Base-by-base conservation (phyloP, 2,888 invertebrate genomes). In the Tubiluchus corallicola region DNA sequence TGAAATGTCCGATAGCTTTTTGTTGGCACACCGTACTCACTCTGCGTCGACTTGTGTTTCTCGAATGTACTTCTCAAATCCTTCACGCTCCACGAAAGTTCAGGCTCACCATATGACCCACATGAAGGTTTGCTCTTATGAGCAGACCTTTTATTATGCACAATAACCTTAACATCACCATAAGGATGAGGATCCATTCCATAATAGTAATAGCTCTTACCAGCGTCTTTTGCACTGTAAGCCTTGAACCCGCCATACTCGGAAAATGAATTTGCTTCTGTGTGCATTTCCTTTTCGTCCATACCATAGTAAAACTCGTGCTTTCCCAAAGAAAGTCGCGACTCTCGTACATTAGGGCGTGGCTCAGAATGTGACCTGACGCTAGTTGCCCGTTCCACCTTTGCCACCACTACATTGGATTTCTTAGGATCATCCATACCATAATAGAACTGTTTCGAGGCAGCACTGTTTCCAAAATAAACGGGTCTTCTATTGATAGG, bases 301-400 rank as follows among this genome's bases (percentile, higher is more conserved):
- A 29, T 29, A n/a, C 29, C 29, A n/a, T 29, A 29, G 29, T 9
- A 29, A n/a, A 29, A 29, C n/a, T n/a, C n/a, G 29, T n/a, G 29
- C 29, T 29, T n/a, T n/a, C n/a, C n/a, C 29, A n/a, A 29, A n/a
- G 9, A n/a, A 9, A n/a, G 29, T n/a, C 29, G 29, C 29, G 29
- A 9, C 29, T 9, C 29, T n/a, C n/a, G n/a, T n/a, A n/a, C n/a
- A n/a, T n/a, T n/a, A n/a, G n/a, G n/a, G n/a, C n/a, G n/a, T n/a
- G n/a, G n/a, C n/a, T n/a, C n/a, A n/a, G n/a, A n/a, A n/a, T n/a
- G n/a, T n/a, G n/a, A n/a, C n/a, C n/a, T n/a, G n/a, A n/a, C n/a
- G n/a, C n/a, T n/a, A n/a, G n/a, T n/a, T n/a, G n/a, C n/a, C n/a
- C n/a, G n/a, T n/a, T n/a, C n/a, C n/a, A n/a, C n/a, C 9, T n/a